Evolutionary conservation across 2,888 invertebrate genomes (phyloP).

Genomic region (Glyphotaelius pellucidus): DNA sequence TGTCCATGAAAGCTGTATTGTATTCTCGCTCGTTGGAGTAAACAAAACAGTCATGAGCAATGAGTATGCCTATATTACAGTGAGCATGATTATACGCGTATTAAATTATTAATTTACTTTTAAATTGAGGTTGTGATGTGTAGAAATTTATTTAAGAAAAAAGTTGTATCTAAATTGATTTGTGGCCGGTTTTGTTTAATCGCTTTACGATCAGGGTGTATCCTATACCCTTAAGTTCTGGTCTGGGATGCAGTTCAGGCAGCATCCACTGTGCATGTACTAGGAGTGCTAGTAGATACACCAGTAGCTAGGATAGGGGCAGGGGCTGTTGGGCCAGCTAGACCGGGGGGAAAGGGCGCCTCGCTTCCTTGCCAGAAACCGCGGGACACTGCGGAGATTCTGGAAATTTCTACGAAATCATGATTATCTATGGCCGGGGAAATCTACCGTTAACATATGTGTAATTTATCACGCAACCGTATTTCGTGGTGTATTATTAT

Average conservation of each 20-base stretch:
- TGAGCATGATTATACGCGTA: too few species aligned
- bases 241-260: not conserved
- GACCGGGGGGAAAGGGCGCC: slow-evolving; percentile 8
- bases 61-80: too few species aligned
- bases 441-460: slow-evolving; percentile 65
- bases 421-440: slow-evolving; percentile 64
- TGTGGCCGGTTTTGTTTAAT: not conserved
- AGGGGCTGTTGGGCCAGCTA: not conserved
- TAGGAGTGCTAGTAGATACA: too few species aligned
- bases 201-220: not conserved
- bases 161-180: too few species aligned
- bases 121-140: too few species aligned
- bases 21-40: too few species aligned
- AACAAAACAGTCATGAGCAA: too few species aligned
- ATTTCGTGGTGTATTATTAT: slow-evolving; percentile 28
- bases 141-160: too few species aligned
- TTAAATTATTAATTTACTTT: too few species aligned
- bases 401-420: slow-evolving; percentile 54
- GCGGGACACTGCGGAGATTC: slow-evolving; percentile 60
- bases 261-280: not conserved
- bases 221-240: not conserved
- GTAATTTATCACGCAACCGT: slow-evolving; percentile 60
- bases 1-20: too few species aligned
- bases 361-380: slow-evolving; percentile 64
- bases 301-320: not conserved